These are phyloP conservation scores for Pimephales promelas DNA, from an alignment of 2,113 vertebrate genomes.

Conservation along the genomic window DNA sequence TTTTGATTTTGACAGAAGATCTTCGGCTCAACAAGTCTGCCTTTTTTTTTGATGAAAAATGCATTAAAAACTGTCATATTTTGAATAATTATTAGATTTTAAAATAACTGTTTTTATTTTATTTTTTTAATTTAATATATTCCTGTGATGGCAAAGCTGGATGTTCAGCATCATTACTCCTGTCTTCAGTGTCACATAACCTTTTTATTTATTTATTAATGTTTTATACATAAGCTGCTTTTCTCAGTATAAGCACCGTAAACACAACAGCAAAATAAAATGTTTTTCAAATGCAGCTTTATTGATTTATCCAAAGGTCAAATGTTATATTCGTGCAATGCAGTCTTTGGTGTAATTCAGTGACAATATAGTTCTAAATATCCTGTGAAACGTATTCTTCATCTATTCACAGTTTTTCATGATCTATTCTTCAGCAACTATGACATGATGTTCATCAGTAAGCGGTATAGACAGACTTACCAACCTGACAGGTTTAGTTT, in stretches of 20 bases:
- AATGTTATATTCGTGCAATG: neutral
- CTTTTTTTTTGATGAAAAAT: neutral
- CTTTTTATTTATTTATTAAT: neutral
- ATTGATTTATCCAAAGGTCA: neutral
- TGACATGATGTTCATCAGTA: neutral
- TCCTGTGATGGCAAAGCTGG: too few relatives aligned
- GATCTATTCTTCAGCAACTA: neutral
- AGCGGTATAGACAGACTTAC: neutral
- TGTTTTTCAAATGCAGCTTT: neutral
- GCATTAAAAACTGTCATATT: too few relatives aligned
- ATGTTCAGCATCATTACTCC: too few relatives aligned
- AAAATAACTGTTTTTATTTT: too few relatives aligned
- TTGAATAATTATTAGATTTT: too few relatives aligned
- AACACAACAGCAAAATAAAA: neutral
- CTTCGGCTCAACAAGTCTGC: neutral
- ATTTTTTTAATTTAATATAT: too few relatives aligned
- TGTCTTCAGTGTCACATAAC: too few relatives aligned
- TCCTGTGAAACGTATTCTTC: too few relatives aligned
- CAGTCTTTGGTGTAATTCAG: neutral
- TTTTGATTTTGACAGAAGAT: neutral
- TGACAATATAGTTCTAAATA: neutral
- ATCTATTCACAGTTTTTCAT: neutral
- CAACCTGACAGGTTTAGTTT: slow-evolving; percentile 1
- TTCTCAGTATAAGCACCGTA: neutral
- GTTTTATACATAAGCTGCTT: neutral